Base-by-base conservation (phyloP, 2,797 vertebrate genomes). In the Sphenopsis melanotis region DNA sequence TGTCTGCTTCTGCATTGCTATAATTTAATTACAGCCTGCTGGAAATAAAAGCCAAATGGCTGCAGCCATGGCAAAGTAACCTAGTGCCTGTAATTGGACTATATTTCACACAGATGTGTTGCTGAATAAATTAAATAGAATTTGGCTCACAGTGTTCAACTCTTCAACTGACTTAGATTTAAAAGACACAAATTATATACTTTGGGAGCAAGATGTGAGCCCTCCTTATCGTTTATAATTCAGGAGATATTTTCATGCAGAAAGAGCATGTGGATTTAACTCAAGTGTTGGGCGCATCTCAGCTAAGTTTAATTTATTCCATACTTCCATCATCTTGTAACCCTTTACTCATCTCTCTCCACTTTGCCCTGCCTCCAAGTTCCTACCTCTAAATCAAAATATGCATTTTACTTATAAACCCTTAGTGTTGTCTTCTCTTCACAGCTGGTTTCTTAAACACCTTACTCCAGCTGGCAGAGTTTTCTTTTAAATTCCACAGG, bases 21-120 rank as follows among this genome's bases (percentile, higher is more conserved):
- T 94, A 94, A 96, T 94, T 92, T 94, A 95, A 96, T 97, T 95
- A 96, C 9, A 95, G 63, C 59, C 87, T 91, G 85, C 83, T 97
- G 87, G 89, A 96, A 96, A 93, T 93, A 92, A 95, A 94, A 95
- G 93, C 83, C 87, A 94, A 96, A 93, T 90, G 85, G 87, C 87
- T 88, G 63, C 85, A 94, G 85, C 74, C 94, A 66, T 75, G 69
- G 87, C 59, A 93, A 92, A 97, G 87, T 87, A 93, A 95, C 92
- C 64, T 85, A 96, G 90, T 94, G 92, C 64, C 78, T 91, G 49
- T 95, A 95, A 96, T 97, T 94, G 78, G 75, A 90, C 94, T 86
- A 53, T 94, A 92, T 94, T 94, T 96, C 94, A 96, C 89, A 88
- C 79, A 91, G 89, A 93, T 91, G 56, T 93, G 94, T 87, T 90